Base-by-base conservation (phyloP, 1,140 invertebrate species). In the Heliconius melpomene region DNA sequence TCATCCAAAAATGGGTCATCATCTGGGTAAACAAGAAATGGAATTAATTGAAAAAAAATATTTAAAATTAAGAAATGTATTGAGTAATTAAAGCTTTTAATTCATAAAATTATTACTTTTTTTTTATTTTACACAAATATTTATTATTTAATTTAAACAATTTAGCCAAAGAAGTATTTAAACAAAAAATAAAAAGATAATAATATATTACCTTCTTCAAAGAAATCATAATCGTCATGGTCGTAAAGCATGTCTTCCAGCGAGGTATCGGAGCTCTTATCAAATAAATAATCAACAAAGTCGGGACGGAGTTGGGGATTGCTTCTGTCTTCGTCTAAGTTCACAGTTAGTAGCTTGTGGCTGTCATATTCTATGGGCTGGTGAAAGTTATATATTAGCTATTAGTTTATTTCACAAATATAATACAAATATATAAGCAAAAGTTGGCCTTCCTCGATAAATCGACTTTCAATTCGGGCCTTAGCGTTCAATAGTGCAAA, bases 271-370 rank as follows among this genome's bases (percentile, higher is more conserved):
- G 90, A 90, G 75, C 83, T 87, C 73, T 90, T 84, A 1, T 90
- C 88, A 74, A 87, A 89, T 18, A 89, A 80, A 29, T 76, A 77
- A 70, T 92, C 91, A 2, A 89, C 84, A 79, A 92, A 92, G 83
- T 92, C 90, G 0, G 90, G 88, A 20, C 91, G 79, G 66, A 92
- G 77, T 74, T 90, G 87, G 0, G 87, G 88, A 73, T 90, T 88
- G 84, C 92, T 89, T 74, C 83, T 88, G 82, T 92, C 90, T 8
- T 92, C 88, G 7, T 80, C 32, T 20, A 87, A 26, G 80, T 92
- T 82, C 50, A 93, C 83, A 0, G 75, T 84, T 57, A 93, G 79
- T 57, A 90, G 79, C 72, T 85, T 85, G 81, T 92, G 92, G 1
- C 38, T 76, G 7, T 78, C 73, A 46, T 74, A 78, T 23, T 80